Evolutionary conservation across 2,797 vertebrate genomes (phyloP), one percentile per base, ranked within the genome.

Genomic region (Aldrovandia affinis): DNA sequence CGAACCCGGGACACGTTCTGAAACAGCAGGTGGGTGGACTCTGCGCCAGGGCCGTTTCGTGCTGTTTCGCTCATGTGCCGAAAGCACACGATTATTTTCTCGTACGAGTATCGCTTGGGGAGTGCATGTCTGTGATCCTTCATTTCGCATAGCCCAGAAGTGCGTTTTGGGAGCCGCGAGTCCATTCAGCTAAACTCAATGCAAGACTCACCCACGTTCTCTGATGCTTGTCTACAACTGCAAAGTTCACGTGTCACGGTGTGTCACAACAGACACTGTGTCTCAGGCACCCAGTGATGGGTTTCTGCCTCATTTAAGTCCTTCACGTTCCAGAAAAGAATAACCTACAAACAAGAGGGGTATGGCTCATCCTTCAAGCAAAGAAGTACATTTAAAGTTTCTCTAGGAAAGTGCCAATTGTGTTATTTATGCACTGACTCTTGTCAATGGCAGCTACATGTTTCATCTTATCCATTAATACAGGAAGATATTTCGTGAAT

Each of bases 31-130:
- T 89, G 87, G 90, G 85, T 86, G 81, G 91, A 89, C 89, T 87
- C 44, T 18, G 18, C 81, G 91, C 93, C 93, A 93, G 89, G 87
- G 89, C 89, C 87, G 87, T 84, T 22, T 83, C 10, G 0, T 10
- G 12, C 88, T 91, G 87, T 92, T 90, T 91, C 93, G 89, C 91
- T 90, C 89, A n/a, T n/a, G n/a, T n/a, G n/a, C n/a, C n/a, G n/a
- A n/a, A n/a, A n/a, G n/a, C n/a, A 63, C 3, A 63, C 3, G 25
- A 7, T 63, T 63, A n/a, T n/a, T 63, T 28, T 30, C 61, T 63
- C 61, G 9, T 28, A 2, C 2, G 9, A n/a, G n/a, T n/a, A 28
- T 10, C n/a, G 7, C 61, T 63, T 25, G n/a, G 61, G 61, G 61
- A 8, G 25, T 20, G n/a, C 25, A 30, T 5, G 25, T 63, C 3